Conservation (phyloP, 37 sponge, comb jelly and placozoan genomes). For the Crambe crambe region DNA sequence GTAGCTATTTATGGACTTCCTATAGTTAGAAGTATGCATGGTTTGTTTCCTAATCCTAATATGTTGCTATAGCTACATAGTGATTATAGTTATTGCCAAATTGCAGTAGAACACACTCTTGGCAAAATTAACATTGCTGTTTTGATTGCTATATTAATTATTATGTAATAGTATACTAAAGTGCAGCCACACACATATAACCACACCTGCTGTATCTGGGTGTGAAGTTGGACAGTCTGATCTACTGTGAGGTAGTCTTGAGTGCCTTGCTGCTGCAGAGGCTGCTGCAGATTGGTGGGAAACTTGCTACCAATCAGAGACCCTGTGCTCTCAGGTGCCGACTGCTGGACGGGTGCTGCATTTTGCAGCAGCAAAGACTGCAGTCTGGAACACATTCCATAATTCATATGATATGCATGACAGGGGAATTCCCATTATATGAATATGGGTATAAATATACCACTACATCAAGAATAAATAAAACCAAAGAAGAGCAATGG, state of each 20-base stretch:
- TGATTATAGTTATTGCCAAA: not conserved
- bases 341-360: not conserved
- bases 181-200: too few species aligned
- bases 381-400: constrained; percentile 5
- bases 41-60: too few species aligned
- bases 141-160: too few species aligned
- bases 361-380: constrained; percentile 22
- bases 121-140: too few species aligned
- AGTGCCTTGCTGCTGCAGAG: not conserved
- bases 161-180: too few species aligned
- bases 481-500: not conserved
- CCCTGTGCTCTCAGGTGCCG: not conserved
- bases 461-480: too few species aligned
- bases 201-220: constrained; percentile 67
- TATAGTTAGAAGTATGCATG: too few species aligned
- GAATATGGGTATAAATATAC: too few species aligned
- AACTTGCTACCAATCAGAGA: not conserved
- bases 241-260: constrained; percentile 41
- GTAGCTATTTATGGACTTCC: too few species aligned
- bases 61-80: too few species aligned
- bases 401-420: too few species aligned
- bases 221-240: constrained; percentile 36
- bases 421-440: too few species aligned
- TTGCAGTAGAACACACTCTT: not conserved
- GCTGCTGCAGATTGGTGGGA: not conserved